These are phyloP conservation scores for Cryptoprocta ferox DNA, from an alignment of 2,797 vertebrate genomes.

Conservation along the genomic window DNA sequence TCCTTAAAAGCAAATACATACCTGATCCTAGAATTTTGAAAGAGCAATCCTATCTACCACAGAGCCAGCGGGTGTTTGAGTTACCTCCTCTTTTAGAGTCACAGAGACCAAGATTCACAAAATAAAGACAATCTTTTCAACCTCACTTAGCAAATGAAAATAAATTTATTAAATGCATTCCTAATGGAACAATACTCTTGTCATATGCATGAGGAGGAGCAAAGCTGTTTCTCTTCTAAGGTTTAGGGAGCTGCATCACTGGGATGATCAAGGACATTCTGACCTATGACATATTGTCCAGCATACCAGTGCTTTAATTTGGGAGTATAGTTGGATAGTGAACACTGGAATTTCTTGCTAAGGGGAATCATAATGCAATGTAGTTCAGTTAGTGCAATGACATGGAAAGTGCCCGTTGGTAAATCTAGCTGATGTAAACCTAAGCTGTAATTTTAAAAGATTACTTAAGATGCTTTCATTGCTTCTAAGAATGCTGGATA, in stretches of 20 bases:
- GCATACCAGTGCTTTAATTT: not conserved
- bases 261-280: not conserved
- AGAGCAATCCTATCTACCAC: not conserved
- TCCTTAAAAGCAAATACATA: not conserved
- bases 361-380: not conserved
- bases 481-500: not conserved
- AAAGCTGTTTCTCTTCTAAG: not conserved
- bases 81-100: not conserved
- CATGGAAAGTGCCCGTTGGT: not conserved
- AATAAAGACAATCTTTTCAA: not conserved
- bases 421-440: not conserved
- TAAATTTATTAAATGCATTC: not conserved
- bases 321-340: not conserved
- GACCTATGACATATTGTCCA: not conserved
- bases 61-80: not conserved
- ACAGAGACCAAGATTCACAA: not conserved
- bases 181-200: not conserved
- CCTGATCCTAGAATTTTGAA: not conserved
- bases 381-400: not conserved
- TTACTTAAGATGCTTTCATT: not conserved
- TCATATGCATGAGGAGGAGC: not conserved
- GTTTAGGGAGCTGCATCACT: not conserved
- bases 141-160: not conserved
- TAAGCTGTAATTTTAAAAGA: not conserved
- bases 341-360: not conserved